phyloP scores from a whole-genome alignment of 1,140 invertebrate species.

The Lutraria rhynchaena region DNA sequence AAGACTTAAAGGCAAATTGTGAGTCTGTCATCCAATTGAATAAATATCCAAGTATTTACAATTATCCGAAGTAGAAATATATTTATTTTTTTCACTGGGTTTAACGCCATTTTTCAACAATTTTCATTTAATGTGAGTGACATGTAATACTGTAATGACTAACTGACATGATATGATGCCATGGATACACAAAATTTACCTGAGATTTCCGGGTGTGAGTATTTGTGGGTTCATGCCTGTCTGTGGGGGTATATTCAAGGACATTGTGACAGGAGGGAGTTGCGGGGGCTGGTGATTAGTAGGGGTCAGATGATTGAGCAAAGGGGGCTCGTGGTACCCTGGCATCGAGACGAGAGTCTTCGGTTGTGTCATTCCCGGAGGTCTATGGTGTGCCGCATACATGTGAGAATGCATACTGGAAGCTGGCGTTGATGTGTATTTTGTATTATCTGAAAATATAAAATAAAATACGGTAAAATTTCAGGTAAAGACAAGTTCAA shows the following conservation, averaged over 20 bases:
- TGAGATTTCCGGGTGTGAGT: constrained; percentile 61
- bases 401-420: constrained; percentile 70
- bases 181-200: constrained; percentile 2
- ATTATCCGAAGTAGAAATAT: too few relatives aligned
- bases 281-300: constrained; percentile 60
- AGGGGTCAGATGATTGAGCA: constrained; percentile 72
- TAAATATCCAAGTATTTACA: too few relatives aligned
- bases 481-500: too few relatives aligned
- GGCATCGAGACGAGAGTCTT: constrained; percentile 60
- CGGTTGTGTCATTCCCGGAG: constrained; percentile 54
- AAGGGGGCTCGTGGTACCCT: constrained; percentile 74
- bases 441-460: constrained; percentile 54
- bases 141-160: too few relatives aligned
- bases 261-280: constrained; percentile 55
- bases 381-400: constrained; percentile 66
- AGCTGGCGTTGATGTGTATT: constrained; percentile 59
- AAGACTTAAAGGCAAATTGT: too few relatives aligned
- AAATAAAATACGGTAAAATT: too few relatives aligned
- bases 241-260: constrained; percentile 57
- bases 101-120: too few relatives aligned
- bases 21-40: too few relatives aligned
- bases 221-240: constrained; percentile 67
- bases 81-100: too few relatives aligned
- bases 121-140: too few relatives aligned
- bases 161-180: too few relatives aligned